Evolutionary conservation across 2,888 invertebrate species (phyloP), one percentile per base, ranked within the genome.

Genomic region (Drosophila histrio): DNA sequence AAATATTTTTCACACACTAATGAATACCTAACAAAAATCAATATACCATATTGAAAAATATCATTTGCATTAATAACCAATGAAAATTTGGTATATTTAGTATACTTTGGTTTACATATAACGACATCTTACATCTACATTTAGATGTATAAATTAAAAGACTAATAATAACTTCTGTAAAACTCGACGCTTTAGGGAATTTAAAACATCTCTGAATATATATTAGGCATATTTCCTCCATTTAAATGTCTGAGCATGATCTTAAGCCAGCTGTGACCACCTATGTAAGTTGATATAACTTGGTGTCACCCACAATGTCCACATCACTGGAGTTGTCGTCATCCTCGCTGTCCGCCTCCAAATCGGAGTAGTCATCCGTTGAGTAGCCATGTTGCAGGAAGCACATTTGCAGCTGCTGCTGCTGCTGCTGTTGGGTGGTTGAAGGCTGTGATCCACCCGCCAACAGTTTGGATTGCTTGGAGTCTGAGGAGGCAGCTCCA

Each of bases 241-340:
- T 36, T 21, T 13, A 17, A 21, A 32, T 26, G 26, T 34, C 32
- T 58, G 15, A 17, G 8, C 9, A 11, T 38, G 28, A 34, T 39
- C 13, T 8, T 13, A 11, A 49, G 19, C 49, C 19, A 34, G 17
- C 22, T 46, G 17, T 9, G 39, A 38, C 57, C 79, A 38, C 57
- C 79, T 91, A 91, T 81, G 91, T 91, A 58, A 91, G 89, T 68
- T 89, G 89, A 65, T 89, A 91, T 30, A 91, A 76, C 65, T 91
- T 92, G 3, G 89, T 63, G 63, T 92, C 92, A 19, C 92, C 92
- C 19, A 92, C 84, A 69, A 92, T 92, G 68, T 92, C 92, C 46
- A 92, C 92, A 75, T 92, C 92, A 54, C 91, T 92, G 54, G 90
- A 90, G 43, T 92, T 91, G 9, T 91, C 91, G 36, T 91, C 91